A percentile compares a stretch with the other conserved stretches of the same genome.
Evolutionary conservation across 2,797 vertebrate species (phyloP).

Genomic region (Brachymystax lenok): DNA sequence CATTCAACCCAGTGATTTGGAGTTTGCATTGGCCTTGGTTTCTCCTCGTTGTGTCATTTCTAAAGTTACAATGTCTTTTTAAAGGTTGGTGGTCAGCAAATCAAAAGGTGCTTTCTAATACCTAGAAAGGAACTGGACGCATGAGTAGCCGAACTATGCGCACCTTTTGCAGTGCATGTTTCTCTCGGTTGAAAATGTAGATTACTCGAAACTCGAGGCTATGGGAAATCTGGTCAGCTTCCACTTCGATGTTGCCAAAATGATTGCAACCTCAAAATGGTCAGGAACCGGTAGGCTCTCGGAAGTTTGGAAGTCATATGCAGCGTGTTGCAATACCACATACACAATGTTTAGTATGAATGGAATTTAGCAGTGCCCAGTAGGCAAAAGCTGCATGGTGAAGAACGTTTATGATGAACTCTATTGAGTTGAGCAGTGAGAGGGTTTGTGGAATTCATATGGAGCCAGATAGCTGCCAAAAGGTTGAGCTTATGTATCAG

Average conservation of each 20-base stretch:
- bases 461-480: too few relatives aligned
- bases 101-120: conserved; percentile 26
- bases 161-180: background rate
- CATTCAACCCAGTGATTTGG: conserved; percentile 22
- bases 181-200: background rate
- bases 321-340: too few relatives aligned
- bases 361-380: too few relatives aligned
- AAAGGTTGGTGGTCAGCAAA: conserved; percentile 47
- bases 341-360: too few relatives aligned
- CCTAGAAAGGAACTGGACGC: conserved; percentile 9
- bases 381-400: too few relatives aligned
- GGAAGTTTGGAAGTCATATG: too few relatives aligned
- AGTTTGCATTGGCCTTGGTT: conserved; percentile 51
- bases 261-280: background rate
- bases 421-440: too few relatives aligned
- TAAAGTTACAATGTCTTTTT: conserved; percentile 60
- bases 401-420: too few relatives aligned
- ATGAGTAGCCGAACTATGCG: conserved; percentile 15
- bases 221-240: background rate
- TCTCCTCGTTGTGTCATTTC: conserved; percentile 63
- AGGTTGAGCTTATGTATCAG: too few relatives aligned
- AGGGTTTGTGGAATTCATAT: too few relatives aligned
- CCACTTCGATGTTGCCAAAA: background rate
- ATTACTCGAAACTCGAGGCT: background rate
- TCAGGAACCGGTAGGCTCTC: too few relatives aligned